phyloP scores from a whole-genome alignment of 2,888 invertebrate genomes.

The Hirtodrosophila histrioides region DNA sequence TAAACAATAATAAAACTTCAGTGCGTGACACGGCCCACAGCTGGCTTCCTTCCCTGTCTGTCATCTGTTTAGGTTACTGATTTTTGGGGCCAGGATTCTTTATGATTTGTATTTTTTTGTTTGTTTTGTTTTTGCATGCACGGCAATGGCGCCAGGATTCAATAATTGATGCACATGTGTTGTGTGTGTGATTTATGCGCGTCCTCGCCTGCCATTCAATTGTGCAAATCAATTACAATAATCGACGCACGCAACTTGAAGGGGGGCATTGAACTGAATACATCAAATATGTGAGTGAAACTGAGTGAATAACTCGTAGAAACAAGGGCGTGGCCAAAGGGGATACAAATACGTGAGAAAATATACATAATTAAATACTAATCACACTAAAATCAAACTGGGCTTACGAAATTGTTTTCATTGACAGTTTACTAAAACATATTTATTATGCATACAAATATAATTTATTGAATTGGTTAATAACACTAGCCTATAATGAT shows the following conservation, averaged over 20 bases:
- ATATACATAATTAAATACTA: too few relatives aligned
- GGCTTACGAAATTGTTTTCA: too few relatives aligned
- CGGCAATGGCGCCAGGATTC: conserved; percentile 39
- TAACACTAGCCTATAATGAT: too few relatives aligned
- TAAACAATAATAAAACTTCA: conserved; percentile 62
- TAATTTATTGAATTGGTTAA: too few relatives aligned
- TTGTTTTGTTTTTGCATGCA: conserved; percentile 29
- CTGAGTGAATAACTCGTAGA: background rate
- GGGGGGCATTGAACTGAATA: conserved; percentile 54
- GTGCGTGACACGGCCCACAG: conserved; percentile 50
- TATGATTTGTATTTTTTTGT: conserved; percentile 15
- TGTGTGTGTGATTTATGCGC: conserved; percentile 66
- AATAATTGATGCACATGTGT: conserved; percentile 69
- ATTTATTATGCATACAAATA: too few relatives aligned
- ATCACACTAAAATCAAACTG: too few relatives aligned
- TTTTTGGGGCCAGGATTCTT: conserved; percentile 11
- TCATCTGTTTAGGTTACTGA: background rate
- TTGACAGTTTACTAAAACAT: too few relatives aligned
- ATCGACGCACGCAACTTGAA: conserved; percentile 67
- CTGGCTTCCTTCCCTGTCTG: background rate
- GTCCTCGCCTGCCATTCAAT: conserved; percentile 74
- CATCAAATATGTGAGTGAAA: conserved; percentile 27
- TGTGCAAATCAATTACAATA: conserved; percentile 79
- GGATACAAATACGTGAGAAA: too few relatives aligned
- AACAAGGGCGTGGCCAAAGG: too few relatives aligned